Evolutionary conservation across 92 coral and sea anemone genomes (phyloP).

Genomic region (Epizoanthus scotinus): DNA sequence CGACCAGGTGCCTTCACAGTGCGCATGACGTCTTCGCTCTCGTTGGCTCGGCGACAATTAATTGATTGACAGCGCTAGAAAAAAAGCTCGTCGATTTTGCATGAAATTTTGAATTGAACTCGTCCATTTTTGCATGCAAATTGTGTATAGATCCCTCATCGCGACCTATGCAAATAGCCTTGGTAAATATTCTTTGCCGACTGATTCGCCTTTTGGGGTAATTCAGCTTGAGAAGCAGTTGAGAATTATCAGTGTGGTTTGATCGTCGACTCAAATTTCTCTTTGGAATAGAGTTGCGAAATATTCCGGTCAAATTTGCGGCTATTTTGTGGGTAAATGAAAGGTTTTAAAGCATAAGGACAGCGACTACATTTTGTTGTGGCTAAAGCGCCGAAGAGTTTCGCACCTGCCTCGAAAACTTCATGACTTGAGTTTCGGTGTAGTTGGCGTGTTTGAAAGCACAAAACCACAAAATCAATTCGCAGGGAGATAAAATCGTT

Average conservation of each 20-base stretch:
- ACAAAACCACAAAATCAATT: conserved; percentile 32
- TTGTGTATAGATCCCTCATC: conserved; percentile 39
- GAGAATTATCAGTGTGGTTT: conserved; percentile 20
- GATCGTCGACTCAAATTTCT: not conserved
- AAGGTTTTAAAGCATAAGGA: conserved; percentile 15
- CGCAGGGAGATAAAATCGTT: conserved; percentile 31
- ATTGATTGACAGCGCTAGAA: conserved; percentile 76
- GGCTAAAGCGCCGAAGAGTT: conserved; percentile 4
- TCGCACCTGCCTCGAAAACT: conserved; percentile 31
- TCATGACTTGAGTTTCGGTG: not conserved
- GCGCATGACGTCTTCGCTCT: conserved; percentile 58
- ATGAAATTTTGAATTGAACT: conserved; percentile 74
- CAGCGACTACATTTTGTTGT: conserved; percentile 2
- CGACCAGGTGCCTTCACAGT: conserved; percentile 57
- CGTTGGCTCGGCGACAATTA: conserved; percentile 54
- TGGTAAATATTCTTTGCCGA: conserved; percentile 50
- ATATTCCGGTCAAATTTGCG: conserved; percentile 4
- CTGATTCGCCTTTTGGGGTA: conserved; percentile 51
- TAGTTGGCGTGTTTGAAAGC: conserved; percentile 17
- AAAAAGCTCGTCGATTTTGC: conserved; percentile 56
- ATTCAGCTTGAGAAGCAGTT: conserved; percentile 14
- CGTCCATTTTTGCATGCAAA: conserved; percentile 82
- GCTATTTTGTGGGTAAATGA: not conserved
- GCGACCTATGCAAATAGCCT: conserved; percentile 67
- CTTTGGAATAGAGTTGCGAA: conserved; percentile 15